A percentile compares a stretch with the other conserved stretches of the same genome.
Evolutionary conservation across 2,888 invertebrate species (phyloP).

Genomic region (Drosophila nigricruria): DNA sequence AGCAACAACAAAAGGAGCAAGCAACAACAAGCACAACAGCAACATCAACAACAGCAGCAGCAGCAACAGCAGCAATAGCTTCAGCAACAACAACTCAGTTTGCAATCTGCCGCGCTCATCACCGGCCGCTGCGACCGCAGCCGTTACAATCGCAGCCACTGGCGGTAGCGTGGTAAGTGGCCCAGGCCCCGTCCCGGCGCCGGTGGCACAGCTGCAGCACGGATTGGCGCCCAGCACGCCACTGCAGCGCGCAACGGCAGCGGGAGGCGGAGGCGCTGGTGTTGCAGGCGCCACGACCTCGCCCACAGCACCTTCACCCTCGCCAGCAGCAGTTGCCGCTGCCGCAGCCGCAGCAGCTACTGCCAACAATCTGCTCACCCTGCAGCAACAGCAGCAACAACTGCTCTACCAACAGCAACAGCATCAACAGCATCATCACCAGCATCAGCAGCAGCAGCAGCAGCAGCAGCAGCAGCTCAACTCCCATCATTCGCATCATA

Average conservation of each 20-base stretch:
- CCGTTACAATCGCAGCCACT: slow-evolving; percentile 81
- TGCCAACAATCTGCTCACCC: slow-evolving; percentile 37
- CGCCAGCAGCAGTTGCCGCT: slow-evolving; percentile 28
- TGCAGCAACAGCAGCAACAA: slow-evolving; percentile 59
- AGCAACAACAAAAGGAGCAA: slow-evolving; percentile 63
- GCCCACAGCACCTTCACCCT: slow-evolving; percentile 15
- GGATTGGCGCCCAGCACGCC: slow-evolving; percentile 77
- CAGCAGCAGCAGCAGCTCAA: slow-evolving; percentile 48
- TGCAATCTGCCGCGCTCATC: slow-evolving; percentile 87
- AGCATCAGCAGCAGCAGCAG: slow-evolving; percentile 43
- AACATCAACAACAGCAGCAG: slow-evolving; percentile 23
- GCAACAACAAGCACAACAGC: slow-evolving; percentile 34
- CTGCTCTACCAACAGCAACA: slow-evolving; percentile 56
- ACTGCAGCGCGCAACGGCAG: slow-evolving; percentile 71
- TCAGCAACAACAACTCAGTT: slow-evolving; percentile 53
- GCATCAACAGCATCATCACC: slow-evolving; percentile 52
- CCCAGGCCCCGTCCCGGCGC: slow-evolving; percentile 37
- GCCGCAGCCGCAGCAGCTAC: slow-evolving; percentile 39
- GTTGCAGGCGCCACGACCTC: slow-evolving; percentile 43
- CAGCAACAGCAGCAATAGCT: slow-evolving; percentile 27
- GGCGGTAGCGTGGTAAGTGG: slow-evolving; percentile 67
- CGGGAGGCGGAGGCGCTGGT: slow-evolving; percentile 50
- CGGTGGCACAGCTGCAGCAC: slow-evolving; percentile 62
- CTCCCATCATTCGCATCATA: slow-evolving; percentile 62
- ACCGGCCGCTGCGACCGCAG: slow-evolving; percentile 84